These are phyloP conservation scores for Neoarius graeffei DNA, from an alignment of 2,113 vertebrate genomes.

Conservation along the genomic window DNA sequence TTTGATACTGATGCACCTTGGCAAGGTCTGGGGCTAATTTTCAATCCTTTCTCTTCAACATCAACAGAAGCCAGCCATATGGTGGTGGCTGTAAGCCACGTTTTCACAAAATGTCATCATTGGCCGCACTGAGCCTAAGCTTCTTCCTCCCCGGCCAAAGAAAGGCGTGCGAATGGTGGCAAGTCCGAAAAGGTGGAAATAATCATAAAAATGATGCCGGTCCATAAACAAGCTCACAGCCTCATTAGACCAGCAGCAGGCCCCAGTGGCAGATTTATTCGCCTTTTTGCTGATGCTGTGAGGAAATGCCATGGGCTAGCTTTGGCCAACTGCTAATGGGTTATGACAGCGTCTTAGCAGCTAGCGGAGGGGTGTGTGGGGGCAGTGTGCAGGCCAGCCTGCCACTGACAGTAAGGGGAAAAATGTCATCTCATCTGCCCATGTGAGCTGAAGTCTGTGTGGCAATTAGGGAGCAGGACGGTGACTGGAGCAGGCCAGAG, in stretches of 20 bases:
- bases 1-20: conserved; percentile 83
- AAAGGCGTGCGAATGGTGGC: conserved; percentile 68
- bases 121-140: conserved; percentile 72
- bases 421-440: conserved; percentile 91
- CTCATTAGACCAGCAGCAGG: conserved; percentile 95
- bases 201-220: conserved; percentile 92
- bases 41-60: conserved; percentile 60
- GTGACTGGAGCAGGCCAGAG: conserved; percentile 91
- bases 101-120: conserved; percentile 77
- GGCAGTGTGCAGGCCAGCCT: conserved; percentile 25
- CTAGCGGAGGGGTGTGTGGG: conserved; percentile 80
- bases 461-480: conserved; percentile 97
- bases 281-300: conserved; percentile 84
- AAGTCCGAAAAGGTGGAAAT: conserved; percentile 87
- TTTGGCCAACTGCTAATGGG: conserved; percentile 89
- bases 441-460: conserved; percentile 84
- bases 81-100: conserved; percentile 69
- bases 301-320: conserved; percentile 94
- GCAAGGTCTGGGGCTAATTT: conserved; percentile 78
- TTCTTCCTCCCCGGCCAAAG: conserved; percentile 73
- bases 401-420: conserved; percentile 56
- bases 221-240: conserved; percentile 91
- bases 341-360: conserved; percentile 98
- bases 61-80: conserved; percentile 68
- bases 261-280: conserved; percentile 89